A percentile compares a stretch with the other conserved stretches of the same genome.
Conservation (phyloP, 2,888 invertebrate species). For the Volucella bombylans region DNA sequence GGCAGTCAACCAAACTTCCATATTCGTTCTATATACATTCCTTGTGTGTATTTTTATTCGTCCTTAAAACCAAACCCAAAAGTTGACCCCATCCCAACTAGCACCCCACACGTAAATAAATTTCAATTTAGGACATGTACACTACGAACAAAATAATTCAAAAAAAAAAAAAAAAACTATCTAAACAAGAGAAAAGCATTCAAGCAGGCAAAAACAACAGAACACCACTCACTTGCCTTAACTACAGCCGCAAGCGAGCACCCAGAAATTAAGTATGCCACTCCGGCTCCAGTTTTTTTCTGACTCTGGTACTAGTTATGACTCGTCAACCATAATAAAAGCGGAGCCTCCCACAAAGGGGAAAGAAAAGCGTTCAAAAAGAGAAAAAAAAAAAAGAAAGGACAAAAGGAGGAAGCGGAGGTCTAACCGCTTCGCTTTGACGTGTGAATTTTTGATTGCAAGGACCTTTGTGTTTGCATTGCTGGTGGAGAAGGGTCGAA, state of each 20-base stretch:
- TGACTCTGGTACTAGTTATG: too few relatives aligned
- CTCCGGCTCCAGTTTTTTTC: neutral
- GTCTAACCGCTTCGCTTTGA: constrained; percentile 46
- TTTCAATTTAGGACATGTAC: constrained; percentile 57
- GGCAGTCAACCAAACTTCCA: neutral
- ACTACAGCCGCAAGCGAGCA: constrained; percentile 42
- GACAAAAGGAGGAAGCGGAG: constrained; percentile 10
- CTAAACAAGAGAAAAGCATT: constrained; percentile 6
- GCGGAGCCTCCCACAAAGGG: constrained; percentile 15
- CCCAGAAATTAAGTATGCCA: constrained; percentile 57
- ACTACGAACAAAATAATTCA: constrained; percentile 6
- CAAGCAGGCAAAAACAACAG: constrained; percentile 12
- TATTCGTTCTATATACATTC: too few relatives aligned
- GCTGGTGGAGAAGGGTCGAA: neutral
- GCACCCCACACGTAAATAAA: constrained; percentile 6
- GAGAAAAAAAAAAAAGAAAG: neutral
- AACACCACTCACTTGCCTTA: constrained; percentile 4
- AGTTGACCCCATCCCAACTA: constrained; percentile 8
- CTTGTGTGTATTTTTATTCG: neutral
- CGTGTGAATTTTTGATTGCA: constrained; percentile 57
- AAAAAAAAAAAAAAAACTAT: constrained; percentile 17
- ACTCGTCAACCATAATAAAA: constrained; percentile 16
- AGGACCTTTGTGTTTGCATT: constrained; percentile 43
- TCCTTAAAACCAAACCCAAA: constrained; percentile 29
- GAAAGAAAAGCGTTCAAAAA: neutral